Evolutionary conservation across 2,888 invertebrate species (phyloP), one percentile per base, ranked within the genome.

Genomic region (Phalangium opilio): DNA sequence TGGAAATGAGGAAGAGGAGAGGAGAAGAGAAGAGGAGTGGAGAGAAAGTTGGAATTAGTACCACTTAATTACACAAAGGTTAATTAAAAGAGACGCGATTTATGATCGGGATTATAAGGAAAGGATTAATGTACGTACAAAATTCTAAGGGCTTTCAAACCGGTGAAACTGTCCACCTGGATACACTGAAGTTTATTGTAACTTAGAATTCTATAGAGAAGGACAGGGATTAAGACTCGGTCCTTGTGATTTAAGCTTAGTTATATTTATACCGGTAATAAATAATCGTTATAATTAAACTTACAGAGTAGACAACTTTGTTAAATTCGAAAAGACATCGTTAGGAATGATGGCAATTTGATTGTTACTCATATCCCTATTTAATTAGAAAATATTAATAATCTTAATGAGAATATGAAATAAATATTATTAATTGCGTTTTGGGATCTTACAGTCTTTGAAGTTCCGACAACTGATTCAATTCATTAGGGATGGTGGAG

Each of bases 131-230:
- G 43, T 53, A 73, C 77, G 74, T 68, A 79, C 75, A 84, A 71
- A 52, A 83, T 89, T 52, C 93, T 74, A 3, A 98, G 74, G 53
- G 86, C 81, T 50, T 78, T 80, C 41, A 99, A 71, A 1, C 93
- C 95, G 49, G 79, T 75, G 49, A 99, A 74, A 1, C 93, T 84
- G 61, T 83, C 81, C 36, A 81, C 74, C 70, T 95, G 83, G 20
- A 98, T 81, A 65, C 98, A 99, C 68, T 93, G 83, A 41, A 98
- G 72, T 61, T 81, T 80, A 66, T 98, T 99, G 71, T 91, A 96
- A 61, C 93, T 95, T 56, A 98, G 81, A 52, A 98, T 95, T 52
- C 83, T 83, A 69, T 21, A 60, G 27, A 27, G 4, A 7, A 27
- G 8, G 8, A 27, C 8, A 27, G 27, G 8, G 27, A 27, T 27